Conservation (phyloP, 2,797 vertebrate species). For the Tamandua tetradactyla region DNA sequence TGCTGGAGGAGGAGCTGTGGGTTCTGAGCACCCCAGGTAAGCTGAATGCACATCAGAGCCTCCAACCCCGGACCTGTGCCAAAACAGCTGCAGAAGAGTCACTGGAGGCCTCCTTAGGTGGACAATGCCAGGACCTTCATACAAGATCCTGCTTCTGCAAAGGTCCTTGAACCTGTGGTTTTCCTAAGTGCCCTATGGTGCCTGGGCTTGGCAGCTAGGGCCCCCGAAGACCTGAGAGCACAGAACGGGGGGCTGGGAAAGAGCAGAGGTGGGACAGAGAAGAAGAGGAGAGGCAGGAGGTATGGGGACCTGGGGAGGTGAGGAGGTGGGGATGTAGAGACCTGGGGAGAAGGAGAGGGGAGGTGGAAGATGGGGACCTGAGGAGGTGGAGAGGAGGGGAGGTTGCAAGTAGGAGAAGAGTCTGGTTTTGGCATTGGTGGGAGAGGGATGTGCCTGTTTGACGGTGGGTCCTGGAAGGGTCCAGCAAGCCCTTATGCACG, state of each 20-base stretch:
- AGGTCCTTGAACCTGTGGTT: accelerated
- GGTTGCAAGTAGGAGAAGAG: too few relatives aligned
- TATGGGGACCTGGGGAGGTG: too few relatives aligned
- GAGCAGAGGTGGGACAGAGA: too few relatives aligned
- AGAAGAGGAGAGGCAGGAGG: too few relatives aligned
- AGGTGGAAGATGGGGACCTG: too few relatives aligned
- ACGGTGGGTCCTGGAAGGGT: too few relatives aligned
- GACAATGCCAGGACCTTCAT: accelerated
- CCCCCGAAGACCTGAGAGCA: accelerated
- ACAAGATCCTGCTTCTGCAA: accelerated
- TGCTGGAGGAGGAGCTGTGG: accelerated
- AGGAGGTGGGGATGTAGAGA: too few relatives aligned
- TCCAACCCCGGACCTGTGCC: accelerated
- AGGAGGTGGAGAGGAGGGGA: too few relatives aligned
- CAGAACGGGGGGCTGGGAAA: neutral
- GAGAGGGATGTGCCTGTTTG: too few relatives aligned
- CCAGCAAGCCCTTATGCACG: accelerated
- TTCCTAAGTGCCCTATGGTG: accelerated
- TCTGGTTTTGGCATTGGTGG: too few relatives aligned
- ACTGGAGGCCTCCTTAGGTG: accelerated
- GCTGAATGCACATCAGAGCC: accelerated
- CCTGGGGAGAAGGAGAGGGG: too few relatives aligned
- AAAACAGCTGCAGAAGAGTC: accelerated
- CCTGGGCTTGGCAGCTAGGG: accelerated
- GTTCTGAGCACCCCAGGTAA: accelerated